Percentiles rank a stretch among this genome's conserved stretches.
These are phyloP conservation scores for Seira ritae DNA, from an alignment of 2,888 invertebrate species.

Conservation along the genomic window DNA sequence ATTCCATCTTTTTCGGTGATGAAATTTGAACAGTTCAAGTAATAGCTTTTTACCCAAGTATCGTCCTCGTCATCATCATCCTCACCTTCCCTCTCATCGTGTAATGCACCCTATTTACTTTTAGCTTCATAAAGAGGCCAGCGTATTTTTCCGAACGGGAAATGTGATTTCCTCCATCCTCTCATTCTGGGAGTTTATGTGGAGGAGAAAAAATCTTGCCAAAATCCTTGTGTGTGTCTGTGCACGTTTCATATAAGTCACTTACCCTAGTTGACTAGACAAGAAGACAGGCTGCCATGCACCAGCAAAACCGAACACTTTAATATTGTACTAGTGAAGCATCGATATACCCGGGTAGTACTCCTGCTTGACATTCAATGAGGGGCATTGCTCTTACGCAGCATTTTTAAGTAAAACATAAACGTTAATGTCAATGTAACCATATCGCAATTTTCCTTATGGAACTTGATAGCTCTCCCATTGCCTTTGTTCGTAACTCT, in stretches of 20 bases:
- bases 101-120: conserved; percentile 2
- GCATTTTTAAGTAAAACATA: conserved; percentile 36
- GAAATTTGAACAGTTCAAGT: conserved; percentile 60
- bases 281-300: background rate
- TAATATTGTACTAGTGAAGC: background rate
- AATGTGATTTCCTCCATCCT: conserved; percentile 12
- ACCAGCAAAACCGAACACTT: background rate
- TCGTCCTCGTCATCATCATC: conserved; percentile 3
- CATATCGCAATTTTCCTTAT: conserved; percentile 1
- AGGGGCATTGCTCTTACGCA: conserved; percentile 43
- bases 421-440: conserved; percentile 49
- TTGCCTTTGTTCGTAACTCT: background rate
- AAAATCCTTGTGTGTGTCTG: conserved; percentile 15
- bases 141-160: background rate
- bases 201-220: conserved; percentile 22
- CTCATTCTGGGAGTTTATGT: background rate
- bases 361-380: conserved; percentile 33
- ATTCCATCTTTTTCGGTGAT: conserved; percentile 55
- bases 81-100: background rate
- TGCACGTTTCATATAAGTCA: conserved; percentile 28
- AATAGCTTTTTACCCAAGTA: conserved; percentile 45
- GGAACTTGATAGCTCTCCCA: background rate
- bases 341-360: background rate
- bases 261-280: conserved; percentile 26
- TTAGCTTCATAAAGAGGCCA: background rate